phyloP scores from a whole-genome alignment of 2,888 invertebrate genomes.

The Brenthis hecate region DNA sequence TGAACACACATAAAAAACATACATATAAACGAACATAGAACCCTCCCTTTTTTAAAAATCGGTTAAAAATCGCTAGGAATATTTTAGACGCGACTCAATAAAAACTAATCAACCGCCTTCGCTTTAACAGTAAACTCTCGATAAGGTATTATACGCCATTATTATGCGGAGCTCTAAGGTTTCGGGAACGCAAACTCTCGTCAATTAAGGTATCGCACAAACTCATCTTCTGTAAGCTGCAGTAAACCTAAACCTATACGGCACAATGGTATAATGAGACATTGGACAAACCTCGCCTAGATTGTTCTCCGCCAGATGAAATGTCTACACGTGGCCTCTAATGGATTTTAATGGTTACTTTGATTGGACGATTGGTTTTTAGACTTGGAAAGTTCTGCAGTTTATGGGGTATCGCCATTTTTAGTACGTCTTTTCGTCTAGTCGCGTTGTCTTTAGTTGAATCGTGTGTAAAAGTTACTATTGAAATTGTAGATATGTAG shows the following conservation, averaged over 20 bases:
- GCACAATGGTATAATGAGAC: constrained; percentile 79
- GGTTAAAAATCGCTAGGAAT: background rate
- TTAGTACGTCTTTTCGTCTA: constrained; percentile 13
- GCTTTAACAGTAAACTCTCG: constrained; percentile 63
- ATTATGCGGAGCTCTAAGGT: constrained; percentile 78
- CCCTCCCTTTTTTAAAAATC: background rate
- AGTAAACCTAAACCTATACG: constrained; percentile 58
- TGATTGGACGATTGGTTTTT: constrained; percentile 34
- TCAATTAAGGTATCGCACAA: constrained; percentile 79
- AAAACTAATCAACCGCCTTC: constrained; percentile 41
- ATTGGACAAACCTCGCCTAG: constrained; percentile 46
- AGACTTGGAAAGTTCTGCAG: constrained; percentile 23
- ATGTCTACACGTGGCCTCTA: constrained; percentile 34
- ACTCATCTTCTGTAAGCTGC: constrained; percentile 68
- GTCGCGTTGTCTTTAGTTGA: background rate
- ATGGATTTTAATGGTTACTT: constrained; percentile 36
- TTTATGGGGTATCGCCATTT: constrained; percentile 29
- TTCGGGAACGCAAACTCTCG: constrained; percentile 77
- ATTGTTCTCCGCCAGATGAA: constrained; percentile 37
- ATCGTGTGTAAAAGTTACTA: background rate
- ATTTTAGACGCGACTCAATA: background rate
- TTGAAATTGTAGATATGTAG: background rate
- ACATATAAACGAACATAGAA: too few relatives aligned
- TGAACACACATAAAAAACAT: too few relatives aligned
- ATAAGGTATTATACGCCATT: constrained; percentile 78